These are phyloP conservation scores for Synanthedon andrenaeformis DNA, from an alignment of 2,888 invertebrate genomes.

Conservation along the genomic window DNA sequence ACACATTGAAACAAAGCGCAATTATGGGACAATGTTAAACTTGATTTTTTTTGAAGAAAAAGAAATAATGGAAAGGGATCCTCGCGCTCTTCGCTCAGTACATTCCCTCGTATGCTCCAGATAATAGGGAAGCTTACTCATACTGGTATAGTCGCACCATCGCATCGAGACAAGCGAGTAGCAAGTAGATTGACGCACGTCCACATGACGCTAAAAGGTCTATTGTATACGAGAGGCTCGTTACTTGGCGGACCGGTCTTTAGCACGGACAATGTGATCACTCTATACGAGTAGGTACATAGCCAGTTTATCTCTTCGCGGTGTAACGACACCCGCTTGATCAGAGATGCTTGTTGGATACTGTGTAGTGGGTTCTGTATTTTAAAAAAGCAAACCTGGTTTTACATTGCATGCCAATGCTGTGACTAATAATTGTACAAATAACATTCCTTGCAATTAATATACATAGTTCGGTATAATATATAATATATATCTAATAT, in stretches of 20 bases:
- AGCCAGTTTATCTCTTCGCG: slow-evolving; percentile 34
- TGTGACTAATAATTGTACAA: neutral
- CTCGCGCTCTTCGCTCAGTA: no score
- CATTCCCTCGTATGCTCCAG: neutral
- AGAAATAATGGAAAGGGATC: no score
- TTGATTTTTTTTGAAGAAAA: no score
- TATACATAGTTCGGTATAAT: no score
- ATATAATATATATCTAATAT: no score
- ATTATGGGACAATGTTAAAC: no score
- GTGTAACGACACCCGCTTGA: neutral
- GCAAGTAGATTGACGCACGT: slow-evolving; percentile 46
- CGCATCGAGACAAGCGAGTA: slow-evolving; percentile 25
- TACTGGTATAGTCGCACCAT: neutral
- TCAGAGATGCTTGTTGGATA: neutral
- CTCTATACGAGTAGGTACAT: slow-evolving; percentile 48
- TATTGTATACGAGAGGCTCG: slow-evolving; percentile 68
- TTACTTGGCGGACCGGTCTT: slow-evolving; percentile 61
- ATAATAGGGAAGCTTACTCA: neutral
- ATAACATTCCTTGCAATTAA: no score
- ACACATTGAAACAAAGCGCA: neutral
- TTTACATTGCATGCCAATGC: neutral
- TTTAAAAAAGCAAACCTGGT: no score
- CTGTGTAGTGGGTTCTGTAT: neutral
- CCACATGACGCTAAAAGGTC: slow-evolving; percentile 68
- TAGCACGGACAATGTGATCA: slow-evolving; percentile 67